phyloP scores from a whole-genome alignment of 2,888 invertebrate genomes.

The Drosophila buzzatii region DNA sequence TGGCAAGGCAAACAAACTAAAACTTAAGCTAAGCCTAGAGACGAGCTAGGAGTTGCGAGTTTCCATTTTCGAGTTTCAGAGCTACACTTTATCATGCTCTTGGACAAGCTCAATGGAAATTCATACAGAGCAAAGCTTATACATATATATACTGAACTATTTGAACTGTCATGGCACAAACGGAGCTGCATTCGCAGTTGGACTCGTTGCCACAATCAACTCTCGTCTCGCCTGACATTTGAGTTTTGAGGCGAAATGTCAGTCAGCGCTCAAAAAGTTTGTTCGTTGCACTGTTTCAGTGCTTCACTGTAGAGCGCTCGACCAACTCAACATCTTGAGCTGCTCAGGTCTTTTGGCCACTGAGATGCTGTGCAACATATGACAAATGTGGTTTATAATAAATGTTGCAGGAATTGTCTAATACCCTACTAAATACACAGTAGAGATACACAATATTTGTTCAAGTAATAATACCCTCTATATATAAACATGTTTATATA shows the following conservation, averaged over 20 bases:
- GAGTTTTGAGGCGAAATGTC: slow-evolving; percentile 78
- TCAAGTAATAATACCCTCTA: background rate
- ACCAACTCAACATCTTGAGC: slow-evolving; percentile 37
- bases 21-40: slow-evolving; percentile 32
- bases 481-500: background rate
- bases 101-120: slow-evolving; percentile 72
- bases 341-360: slow-evolving; percentile 27
- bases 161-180: slow-evolving; percentile 75
- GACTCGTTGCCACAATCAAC: slow-evolving; percentile 40
- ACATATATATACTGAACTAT: slow-evolving; percentile 50
- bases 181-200: slow-evolving; percentile 23
- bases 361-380: slow-evolving; percentile 51
- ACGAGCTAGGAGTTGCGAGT: slow-evolving; percentile 17
- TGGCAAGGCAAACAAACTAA: slow-evolving; percentile 64
- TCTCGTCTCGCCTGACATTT: slow-evolving; percentile 63
- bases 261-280: slow-evolving; percentile 59
- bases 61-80: slow-evolving; percentile 27
- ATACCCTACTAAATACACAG: no score
- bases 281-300: slow-evolving; percentile 38
- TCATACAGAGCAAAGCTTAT: slow-evolving; percentile 48
- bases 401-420: background rate
- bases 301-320: slow-evolving; percentile 64
- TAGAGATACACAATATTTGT: background rate
- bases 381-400: slow-evolving; percentile 39
- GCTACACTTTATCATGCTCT: slow-evolving; percentile 72